Base-by-base conservation (phyloP, 2,797 vertebrate species). In the Brachymystax lenok region DNA sequence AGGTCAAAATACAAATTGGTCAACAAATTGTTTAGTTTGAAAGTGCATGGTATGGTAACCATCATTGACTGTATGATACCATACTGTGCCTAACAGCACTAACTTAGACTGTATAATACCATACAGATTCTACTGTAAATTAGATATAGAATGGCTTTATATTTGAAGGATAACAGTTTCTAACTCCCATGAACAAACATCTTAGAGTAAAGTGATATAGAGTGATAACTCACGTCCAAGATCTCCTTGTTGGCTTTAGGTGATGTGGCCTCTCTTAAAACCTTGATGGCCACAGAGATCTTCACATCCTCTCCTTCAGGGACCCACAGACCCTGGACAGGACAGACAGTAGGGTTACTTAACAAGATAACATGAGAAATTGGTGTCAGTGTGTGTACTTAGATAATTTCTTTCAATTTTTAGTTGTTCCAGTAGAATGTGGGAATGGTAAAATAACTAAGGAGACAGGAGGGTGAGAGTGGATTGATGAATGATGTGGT, bases 201-300 rank as follows among this genome's bases (percentile, higher is more conserved):
- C 21, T 5, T 52, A 17, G 19, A 63, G 40, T 13, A 10, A 46
- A 46, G 10, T 27, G 27, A 50, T 52, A 6, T 10, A 71, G 75
- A 77, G 51, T 51, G 71, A 75, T 85, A 87, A 96, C 98, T 93
- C 91, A 99, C 98, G 77, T 99, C 98, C 77, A 99, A 92, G 81
- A 99, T 97, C 82, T 99, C 98, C 85, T 98, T 99, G 94, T 99
- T 99, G 88, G 98, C 98, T 94, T 98, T 99, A 0, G 96, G 96
- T 19, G 97, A 97, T 0, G 97, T 97, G 82, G 97, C 97, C 86
- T 99, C 98, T 91, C 97, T 93, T 84, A 99, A 92, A 81, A 98
- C 97, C 87, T 99, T 99, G 92, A 99, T 99, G 84, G 98, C 98
- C 10, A 99, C 98, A 0, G 98, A 98, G 88, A 99, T 99, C 93